A percentile compares a stretch with the other conserved stretches of the same genome.
phyloP scores from a whole-genome alignment of 2,113 vertebrate species.

The Hydrochoerus hydrochaeris region DNA sequence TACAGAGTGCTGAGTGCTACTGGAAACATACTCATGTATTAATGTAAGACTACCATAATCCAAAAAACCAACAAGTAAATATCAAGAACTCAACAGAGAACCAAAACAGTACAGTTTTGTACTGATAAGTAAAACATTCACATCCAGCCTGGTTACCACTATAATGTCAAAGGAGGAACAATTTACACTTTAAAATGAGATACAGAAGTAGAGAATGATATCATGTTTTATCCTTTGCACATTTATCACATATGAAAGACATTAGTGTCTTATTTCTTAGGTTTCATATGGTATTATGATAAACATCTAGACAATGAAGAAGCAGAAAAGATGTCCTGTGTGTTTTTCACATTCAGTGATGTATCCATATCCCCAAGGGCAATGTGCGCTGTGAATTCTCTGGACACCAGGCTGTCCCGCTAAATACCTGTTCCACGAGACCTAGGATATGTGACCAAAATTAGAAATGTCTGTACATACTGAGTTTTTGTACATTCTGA shows the following conservation, averaged over 20 bases:
- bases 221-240: background rate
- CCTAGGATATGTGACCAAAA: background rate
- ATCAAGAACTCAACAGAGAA: background rate
- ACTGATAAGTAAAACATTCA: background rate
- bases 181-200: background rate
- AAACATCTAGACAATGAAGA: background rate
- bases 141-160: accelerated
- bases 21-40: background rate
- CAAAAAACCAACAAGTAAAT: background rate
- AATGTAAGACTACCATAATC: background rate
- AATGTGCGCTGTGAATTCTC: accelerated
- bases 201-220: accelerated
- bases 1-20: background rate
- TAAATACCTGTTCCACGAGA: background rate
- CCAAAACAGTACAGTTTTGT: background rate
- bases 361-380: background rate
- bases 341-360: background rate
- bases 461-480: background rate
- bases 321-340: background rate
- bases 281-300: background rate
- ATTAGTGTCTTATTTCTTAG: background rate
- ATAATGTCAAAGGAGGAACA: background rate
- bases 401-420: background rate
- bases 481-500: background rate
- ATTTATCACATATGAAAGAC: background rate